Base-by-base conservation (phyloP, 2,113 vertebrate genomes). In the Catharus fuscescens region DNA sequence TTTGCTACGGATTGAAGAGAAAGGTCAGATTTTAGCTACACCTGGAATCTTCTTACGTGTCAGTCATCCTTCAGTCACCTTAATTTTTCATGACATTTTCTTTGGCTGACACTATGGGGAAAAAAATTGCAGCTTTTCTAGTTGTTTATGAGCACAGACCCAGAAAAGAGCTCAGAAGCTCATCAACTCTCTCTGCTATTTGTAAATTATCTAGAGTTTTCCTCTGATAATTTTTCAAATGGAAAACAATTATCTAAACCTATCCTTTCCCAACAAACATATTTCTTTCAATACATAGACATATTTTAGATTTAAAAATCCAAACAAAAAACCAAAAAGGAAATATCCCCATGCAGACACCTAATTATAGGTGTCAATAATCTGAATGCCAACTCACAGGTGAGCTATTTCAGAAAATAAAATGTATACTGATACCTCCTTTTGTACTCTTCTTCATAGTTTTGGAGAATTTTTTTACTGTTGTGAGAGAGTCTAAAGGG, bases 181-280 rank as follows among this genome's bases (percentile, higher is more conserved):
- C 38, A 34, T 21, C 14, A 36, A 3, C 13, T 74, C 13, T 34
- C 21, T 72, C 34, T 74, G 14, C 18, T 86, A 38, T 15, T 80
- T 80, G 14, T 56, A 64, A 88, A 56, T 62, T 60, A 24, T 10
- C 48, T 47, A 19, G 50, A 57, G 9, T 53, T 64, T 71, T 88
- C 8, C 5, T 82, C 6, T 80, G 18, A 24, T 1, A 23, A 5
- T 21, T 80, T 74, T 70, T 90, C 36, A 7, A 90, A 56, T 4
- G 50, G 15, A 54, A 70, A 67, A 44, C 23, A 62, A 16, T 9
- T 9, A 23, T 18, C 3, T n/a, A 57, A 81, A 73, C 3, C 12
- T 28, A 26, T 38, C 1, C 4, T 87, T 69, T 48, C 52, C 14
- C 3, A 29, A 0, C 1, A 40, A 52, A 60, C 5, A 15, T n/a